Conservation (phyloP, 2,113 vertebrate species). For the Ptilorrhoa leucosticta region DNA sequence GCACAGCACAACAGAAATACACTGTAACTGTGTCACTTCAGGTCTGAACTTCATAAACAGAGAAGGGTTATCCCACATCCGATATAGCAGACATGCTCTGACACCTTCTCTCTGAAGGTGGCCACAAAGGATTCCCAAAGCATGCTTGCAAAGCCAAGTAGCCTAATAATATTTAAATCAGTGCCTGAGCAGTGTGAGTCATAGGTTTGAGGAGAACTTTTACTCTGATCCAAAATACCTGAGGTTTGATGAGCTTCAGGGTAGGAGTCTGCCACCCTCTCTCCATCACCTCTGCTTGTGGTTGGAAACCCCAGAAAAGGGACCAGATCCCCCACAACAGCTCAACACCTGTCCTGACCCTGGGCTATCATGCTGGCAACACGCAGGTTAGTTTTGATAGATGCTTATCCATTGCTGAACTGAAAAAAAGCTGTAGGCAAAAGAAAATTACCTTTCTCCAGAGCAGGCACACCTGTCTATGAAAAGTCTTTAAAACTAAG, state of each 20-base stretch:
- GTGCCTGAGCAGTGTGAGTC: not conserved
- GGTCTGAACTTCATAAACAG: not conserved
- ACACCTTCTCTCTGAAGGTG: not conserved
- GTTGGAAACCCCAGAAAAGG: not conserved
- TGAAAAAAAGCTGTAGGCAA: not conserved
- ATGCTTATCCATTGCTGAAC: not conserved
- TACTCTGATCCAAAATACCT: not conserved
- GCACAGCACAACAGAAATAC: not conserved
- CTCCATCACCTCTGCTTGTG: not conserved
- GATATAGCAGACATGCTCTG: not conserved
- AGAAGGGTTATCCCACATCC: not conserved
- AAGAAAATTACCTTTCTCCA: not conserved
- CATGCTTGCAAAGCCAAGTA: not conserved
- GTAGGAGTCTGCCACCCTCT: rapidly evolving
- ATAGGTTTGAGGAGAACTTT: not conserved
- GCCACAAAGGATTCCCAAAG: not conserved
- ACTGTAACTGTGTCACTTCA: rapidly evolving
- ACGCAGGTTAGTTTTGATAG: not conserved
- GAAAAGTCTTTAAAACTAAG: not conserved
- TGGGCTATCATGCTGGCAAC: not conserved
- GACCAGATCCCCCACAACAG: rapidly evolving
- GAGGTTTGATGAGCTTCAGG: not conserved
- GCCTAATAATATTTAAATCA: not conserved
- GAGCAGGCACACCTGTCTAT: not conserved
- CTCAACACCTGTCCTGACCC: not conserved